Evolutionary conservation across 2,113 vertebrate genomes (phyloP).

Genomic region (Ia io): DNA sequence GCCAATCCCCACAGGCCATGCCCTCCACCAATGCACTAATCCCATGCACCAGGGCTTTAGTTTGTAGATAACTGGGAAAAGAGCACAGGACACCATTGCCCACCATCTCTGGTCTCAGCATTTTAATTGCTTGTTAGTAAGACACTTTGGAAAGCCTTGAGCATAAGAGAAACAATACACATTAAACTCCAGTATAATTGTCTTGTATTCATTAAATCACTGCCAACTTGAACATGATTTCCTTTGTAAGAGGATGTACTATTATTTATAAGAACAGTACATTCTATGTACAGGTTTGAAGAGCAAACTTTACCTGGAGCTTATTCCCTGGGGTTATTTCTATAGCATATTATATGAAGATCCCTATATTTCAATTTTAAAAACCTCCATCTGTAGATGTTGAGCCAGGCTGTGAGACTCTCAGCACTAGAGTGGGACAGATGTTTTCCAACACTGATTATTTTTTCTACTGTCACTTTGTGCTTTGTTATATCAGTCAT

Average conservation of each 20-base stretch:
- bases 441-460: constrained; percentile 75
- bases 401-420: constrained; percentile 48
- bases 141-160: constrained; percentile 61
- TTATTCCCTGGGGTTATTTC: constrained; percentile 80
- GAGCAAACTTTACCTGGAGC: constrained; percentile 68
- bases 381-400: constrained; percentile 58
- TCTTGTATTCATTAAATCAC: constrained; percentile 67
- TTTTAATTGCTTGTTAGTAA: constrained; percentile 72
- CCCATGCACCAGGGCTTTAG: too few relatives aligned
- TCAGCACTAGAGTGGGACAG: constrained; percentile 66
- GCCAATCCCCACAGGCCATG: too few relatives aligned
- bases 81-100: background rate
- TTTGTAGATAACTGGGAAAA: constrained; percentile 51
- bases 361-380: constrained; percentile 44
- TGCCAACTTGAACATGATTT: constrained; percentile 47
- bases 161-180: constrained; percentile 19
- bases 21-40: too few relatives aligned
- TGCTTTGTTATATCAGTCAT: constrained; percentile 67
- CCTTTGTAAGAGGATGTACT: constrained; percentile 59
- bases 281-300: constrained; percentile 73
- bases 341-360: constrained; percentile 73
- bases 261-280: constrained; percentile 67
- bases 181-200: constrained; percentile 69
- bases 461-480: constrained; percentile 69
- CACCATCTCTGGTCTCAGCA: background rate